A percentile compares a stretch with the other conserved stretches of the same genome.
Evolutionary conservation across 2,113 vertebrate genomes (phyloP).

Genomic region (Taxidea taxus): DNA sequence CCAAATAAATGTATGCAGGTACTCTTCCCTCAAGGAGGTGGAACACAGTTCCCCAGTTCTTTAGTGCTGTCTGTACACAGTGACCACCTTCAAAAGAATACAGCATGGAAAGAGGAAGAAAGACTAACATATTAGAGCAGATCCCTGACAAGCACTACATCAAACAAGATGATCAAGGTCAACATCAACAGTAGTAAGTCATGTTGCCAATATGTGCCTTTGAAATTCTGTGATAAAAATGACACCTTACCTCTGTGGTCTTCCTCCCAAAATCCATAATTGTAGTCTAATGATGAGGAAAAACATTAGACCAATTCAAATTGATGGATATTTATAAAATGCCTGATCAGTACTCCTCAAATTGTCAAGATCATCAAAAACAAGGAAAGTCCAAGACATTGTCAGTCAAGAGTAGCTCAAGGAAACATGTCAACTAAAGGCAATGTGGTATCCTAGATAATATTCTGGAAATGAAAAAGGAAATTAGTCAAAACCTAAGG

Average conservation of each 20-base stretch:
- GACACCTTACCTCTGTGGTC: background rate
- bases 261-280: background rate
- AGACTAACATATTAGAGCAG: background rate
- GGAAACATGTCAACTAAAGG: background rate
- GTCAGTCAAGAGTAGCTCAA: background rate
- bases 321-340: background rate
- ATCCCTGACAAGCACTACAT: background rate
- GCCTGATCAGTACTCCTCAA: background rate
- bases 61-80: background rate
- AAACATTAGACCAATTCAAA: background rate
- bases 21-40: background rate
- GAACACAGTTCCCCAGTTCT: background rate
- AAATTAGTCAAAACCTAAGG: background rate
- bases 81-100: background rate
- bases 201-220: background rate
- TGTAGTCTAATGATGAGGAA: background rate
- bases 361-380: background rate
- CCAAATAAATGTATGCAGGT: background rate
- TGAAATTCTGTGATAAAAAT: background rate
- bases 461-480: background rate
- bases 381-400: background rate
- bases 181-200: background rate
- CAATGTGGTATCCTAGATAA: background rate
- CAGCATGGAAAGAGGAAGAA: background rate
- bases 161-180: background rate